These are phyloP conservation scores for Cantharis rustica DNA, from an alignment of 2,888 invertebrate species.

Conservation along the genomic window DNA sequence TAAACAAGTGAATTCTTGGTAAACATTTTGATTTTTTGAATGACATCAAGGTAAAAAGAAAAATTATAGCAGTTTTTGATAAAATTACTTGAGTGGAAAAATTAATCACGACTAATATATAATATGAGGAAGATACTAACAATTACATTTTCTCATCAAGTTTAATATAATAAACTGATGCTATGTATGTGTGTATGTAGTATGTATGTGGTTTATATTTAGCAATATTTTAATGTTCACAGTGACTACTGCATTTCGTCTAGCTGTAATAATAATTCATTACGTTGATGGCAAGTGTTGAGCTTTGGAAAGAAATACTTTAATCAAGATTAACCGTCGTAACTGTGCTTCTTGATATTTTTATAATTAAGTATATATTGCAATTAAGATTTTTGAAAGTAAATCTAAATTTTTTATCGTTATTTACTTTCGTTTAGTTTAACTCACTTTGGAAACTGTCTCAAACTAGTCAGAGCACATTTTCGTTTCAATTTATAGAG, in stretches of 20 bases:
- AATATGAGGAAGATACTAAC: too few species aligned
- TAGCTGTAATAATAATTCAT: not conserved
- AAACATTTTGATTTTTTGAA: too few species aligned
- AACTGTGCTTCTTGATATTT: not conserved
- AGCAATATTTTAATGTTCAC: not conserved
- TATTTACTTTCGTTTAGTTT: not conserved
- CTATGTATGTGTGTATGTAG: too few species aligned
- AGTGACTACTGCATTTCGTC: not conserved
- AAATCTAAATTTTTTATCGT: not conserved
- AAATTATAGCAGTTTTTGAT: too few species aligned
- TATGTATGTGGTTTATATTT: too few species aligned
- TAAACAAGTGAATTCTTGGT: too few species aligned
- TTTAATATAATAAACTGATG: too few species aligned
- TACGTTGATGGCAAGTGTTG: not conserved
- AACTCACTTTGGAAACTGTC: not conserved
- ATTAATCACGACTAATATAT: too few species aligned
- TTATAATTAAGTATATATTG: not conserved
- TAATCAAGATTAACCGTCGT: not conserved
- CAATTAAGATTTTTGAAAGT: not conserved
- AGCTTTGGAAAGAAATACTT: not conserved
- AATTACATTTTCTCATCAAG: too few species aligned
- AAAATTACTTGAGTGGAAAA: too few species aligned
- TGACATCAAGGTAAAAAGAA: too few species aligned
- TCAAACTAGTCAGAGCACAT: conserved; percentile 7
- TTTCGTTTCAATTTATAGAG: conserved; percentile 26